phyloP scores from a whole-genome alignment of 2,113 vertebrate species.

The Illadopsis cleaveri region DNA sequence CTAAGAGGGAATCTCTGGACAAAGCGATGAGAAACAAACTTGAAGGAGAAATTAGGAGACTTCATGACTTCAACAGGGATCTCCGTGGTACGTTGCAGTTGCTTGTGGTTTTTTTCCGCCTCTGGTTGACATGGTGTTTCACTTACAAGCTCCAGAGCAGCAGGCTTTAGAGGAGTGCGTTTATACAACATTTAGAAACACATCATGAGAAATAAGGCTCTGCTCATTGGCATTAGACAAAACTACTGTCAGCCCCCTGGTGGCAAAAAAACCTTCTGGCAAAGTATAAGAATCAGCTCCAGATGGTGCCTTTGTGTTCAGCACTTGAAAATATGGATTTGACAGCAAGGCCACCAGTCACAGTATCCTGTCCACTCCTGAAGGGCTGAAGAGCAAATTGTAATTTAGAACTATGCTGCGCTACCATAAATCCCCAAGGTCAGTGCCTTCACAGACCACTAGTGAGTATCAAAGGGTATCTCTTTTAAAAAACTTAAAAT shows the following conservation, averaged over 20 bases:
- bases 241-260: background rate
- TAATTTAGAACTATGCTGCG: background rate
- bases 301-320: background rate
- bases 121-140: background rate
- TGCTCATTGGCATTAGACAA: background rate
- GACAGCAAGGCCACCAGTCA: background rate
- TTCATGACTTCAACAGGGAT: conserved; percentile 89
- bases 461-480: background rate
- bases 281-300: background rate
- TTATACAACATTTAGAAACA: background rate
- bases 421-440: background rate
- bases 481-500: background rate
- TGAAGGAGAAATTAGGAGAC: conserved; percentile 85
- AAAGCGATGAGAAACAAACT: conserved; percentile 86
- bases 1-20: conserved; percentile 84
- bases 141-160: background rate
- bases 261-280: background rate
- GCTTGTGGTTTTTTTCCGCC: background rate
- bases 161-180: background rate
- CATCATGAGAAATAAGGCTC: background rate
- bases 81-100: conserved; percentile 74
- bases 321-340: background rate
- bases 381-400: background rate
- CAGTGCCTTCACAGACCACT: background rate
- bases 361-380: background rate